A percentile compares a stretch with the other conserved stretches of the same genome.
Evolutionary conservation across 2,888 invertebrate species (phyloP).

Genomic region (Lycaena phlaeas): DNA sequence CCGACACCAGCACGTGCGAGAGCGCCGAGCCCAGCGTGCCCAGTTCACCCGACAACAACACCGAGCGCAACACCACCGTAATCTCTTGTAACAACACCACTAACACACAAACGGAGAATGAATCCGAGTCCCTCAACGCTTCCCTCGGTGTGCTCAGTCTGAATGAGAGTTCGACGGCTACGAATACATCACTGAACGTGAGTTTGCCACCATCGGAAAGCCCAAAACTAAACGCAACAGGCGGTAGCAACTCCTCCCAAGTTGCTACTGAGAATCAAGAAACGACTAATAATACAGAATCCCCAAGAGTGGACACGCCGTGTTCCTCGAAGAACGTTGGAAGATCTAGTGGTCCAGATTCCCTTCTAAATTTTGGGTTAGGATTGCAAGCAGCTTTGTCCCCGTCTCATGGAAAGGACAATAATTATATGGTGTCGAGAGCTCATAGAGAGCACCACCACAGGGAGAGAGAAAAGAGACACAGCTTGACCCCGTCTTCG

Average conservation of each 20-base stretch:
- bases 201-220: slow-evolving; percentile 54
- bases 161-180: slow-evolving; percentile 61
- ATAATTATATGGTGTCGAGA: slow-evolving; percentile 35
- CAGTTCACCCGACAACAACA: slow-evolving; percentile 70
- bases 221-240: slow-evolving; percentile 40
- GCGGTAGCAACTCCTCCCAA: slow-evolving; percentile 26
- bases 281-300: slow-evolving; percentile 31
- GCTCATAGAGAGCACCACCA: slow-evolving; percentile 43
- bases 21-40: slow-evolving; percentile 84
- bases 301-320: slow-evolving; percentile 37
- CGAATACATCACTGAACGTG: slow-evolving; percentile 59
- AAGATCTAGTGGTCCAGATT: slow-evolving; percentile 45
- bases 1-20: slow-evolving; percentile 79
- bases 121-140: slow-evolving; percentile 32
- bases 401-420: slow-evolving; percentile 50
- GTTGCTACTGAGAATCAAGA: slow-evolving; percentile 34
- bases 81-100: slow-evolving; percentile 27
- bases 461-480: slow-evolving; percentile 66
- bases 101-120: slow-evolving; percentile 30
- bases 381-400: slow-evolving; percentile 55
- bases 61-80: slow-evolving; percentile 37
- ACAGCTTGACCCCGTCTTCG: slow-evolving; percentile 63
- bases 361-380: slow-evolving; percentile 47
- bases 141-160: slow-evolving; percentile 55
- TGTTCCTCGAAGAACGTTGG: slow-evolving; percentile 44